Percentiles rank a stretch among this genome's conserved stretches.
These are phyloP conservation scores for Amblyjoppa fuscipennis DNA, from an alignment of 2,888 invertebrate genomes.

Conservation along the genomic window DNA sequence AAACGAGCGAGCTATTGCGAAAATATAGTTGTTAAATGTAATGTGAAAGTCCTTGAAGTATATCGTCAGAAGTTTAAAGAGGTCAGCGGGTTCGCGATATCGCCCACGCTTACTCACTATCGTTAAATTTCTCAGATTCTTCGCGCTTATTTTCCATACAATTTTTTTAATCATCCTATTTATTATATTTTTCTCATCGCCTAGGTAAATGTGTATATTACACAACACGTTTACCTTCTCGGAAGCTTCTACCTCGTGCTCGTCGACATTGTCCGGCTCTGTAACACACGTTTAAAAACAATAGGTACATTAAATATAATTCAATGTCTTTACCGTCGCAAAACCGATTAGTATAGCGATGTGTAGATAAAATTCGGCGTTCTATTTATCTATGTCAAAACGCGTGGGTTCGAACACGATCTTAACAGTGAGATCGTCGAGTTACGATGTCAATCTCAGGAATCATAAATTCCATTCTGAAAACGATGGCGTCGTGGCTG, in stretches of 20 bases:
- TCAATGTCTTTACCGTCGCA: background rate
- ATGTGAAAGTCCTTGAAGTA: constrained; percentile 55
- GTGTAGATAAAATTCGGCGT: background rate
- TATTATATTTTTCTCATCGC: too few relatives aligned
- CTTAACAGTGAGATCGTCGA: background rate
- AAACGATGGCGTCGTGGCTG: background rate
- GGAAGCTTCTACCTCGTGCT: constrained; percentile 29
- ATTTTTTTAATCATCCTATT: background rate
- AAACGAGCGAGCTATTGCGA: constrained; percentile 26
- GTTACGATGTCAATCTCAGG: too few relatives aligned
- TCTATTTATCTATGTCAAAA: constrained; percentile 5
- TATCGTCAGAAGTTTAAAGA: constrained; percentile 24
- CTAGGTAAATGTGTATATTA: background rate
- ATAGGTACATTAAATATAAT: background rate
- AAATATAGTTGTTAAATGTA: background rate
- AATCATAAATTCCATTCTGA: too few relatives aligned
- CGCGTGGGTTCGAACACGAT: background rate
- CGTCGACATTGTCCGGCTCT: constrained; percentile 26
- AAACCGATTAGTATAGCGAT: background rate
- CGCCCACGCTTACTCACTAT: background rate
- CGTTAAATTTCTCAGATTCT: background rate
- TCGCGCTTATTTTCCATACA: constrained; percentile 8
- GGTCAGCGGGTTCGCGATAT: constrained; percentile 25
- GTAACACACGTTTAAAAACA: constrained; percentile 35
- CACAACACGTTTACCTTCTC: constrained; percentile 38